Base-by-base conservation (phyloP, 37 sponge, comb jelly and placozoan genomes). In the Spongilla lacustris region DNA sequence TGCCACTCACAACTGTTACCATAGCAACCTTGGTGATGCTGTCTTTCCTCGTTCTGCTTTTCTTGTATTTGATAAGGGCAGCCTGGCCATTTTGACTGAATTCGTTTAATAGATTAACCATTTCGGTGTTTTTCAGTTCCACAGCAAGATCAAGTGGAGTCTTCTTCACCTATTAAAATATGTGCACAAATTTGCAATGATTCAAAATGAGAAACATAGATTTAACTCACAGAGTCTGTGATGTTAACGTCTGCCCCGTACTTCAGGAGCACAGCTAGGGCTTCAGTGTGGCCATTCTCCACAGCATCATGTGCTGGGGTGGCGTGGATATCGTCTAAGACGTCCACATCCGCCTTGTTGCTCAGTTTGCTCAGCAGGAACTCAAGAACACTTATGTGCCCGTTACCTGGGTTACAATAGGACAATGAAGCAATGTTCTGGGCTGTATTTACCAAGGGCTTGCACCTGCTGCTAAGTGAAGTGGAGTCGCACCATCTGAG, bases 281-380 rank as follows among this genome's bases (percentile, higher is more conserved):
- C 70, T 4, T 88, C 67, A 2, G 35, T 26, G 48, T 91, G 66
- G 4, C 94, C 91, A 73, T 80, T 87, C 78, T 96, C 96, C 14
- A 90, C 91, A 31, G 96, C 96, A 81, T 96, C 96, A 34, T 96
- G 93, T 4, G 91, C 85, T 30, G 96, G 96, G 35, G 96, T 96
- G 6, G 84, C 81, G 69, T 84, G 67, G 49, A 74, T 85, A 41
- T 83, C 31, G 69, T 96, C 96, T 58, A 35, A 35, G 2, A 70
- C 68, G 48, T 92, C 85, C 3, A 92, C 81, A 36, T 89, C 81
- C 5, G 73, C 66, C 9, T 76, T 34, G 49, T 89, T 70, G 27
- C 78, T 85, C 19, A 87, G 79, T 27, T 82, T 86, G 24, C 89
- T 76, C 36, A 96, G 82, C 6, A 90, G 77, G 75, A 50, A 95